phyloP scores from a whole-genome alignment of 2,888 invertebrate genomes.

The Gnatocerus cornutus region DNA sequence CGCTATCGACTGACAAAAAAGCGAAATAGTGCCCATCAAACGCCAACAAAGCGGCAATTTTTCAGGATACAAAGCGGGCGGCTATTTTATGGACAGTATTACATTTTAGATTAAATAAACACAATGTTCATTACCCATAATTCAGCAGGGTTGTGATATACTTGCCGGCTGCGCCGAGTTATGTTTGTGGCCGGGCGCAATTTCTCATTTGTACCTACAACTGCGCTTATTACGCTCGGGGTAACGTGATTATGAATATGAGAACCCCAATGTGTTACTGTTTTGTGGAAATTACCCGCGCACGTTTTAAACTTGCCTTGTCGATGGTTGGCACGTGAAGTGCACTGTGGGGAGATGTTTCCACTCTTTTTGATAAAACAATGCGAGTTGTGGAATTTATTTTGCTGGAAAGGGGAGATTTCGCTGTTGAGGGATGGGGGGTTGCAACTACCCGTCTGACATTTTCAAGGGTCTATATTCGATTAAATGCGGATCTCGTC shows the following conservation, averaged over 20 bases:
- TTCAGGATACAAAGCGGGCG: conserved; percentile 57
- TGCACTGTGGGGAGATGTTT: conserved; percentile 1
- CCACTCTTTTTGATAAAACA: background rate
- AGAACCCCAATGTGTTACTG: conserved; percentile 62
- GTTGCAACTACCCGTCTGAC: too few species aligned
- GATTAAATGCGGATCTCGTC: too few species aligned
- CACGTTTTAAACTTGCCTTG: background rate
- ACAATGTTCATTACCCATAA: conserved; percentile 70
- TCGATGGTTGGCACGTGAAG: conserved; percentile 3
- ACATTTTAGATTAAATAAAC: conserved; percentile 70
- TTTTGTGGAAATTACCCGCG: conserved; percentile 52
- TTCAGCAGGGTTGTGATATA: conserved; percentile 68
- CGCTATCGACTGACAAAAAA: conserved; percentile 43
- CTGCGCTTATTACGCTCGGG: conserved; percentile 68
- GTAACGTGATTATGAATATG: conserved; percentile 71
- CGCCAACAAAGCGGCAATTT: conserved; percentile 55
- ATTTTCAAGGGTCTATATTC: too few species aligned
- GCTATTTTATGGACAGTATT: conserved; percentile 64
- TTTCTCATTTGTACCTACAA: conserved; percentile 70
- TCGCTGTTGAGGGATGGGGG: too few species aligned
- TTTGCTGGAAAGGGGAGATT: too few species aligned
- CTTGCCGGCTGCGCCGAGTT: conserved; percentile 66
- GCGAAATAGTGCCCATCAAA: conserved; percentile 43
- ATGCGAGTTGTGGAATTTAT: background rate
- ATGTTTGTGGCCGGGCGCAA: conserved; percentile 68